phyloP scores from a whole-genome alignment of 2,797 vertebrate genomes.

The Sphaeramia orbicularis region DNA sequence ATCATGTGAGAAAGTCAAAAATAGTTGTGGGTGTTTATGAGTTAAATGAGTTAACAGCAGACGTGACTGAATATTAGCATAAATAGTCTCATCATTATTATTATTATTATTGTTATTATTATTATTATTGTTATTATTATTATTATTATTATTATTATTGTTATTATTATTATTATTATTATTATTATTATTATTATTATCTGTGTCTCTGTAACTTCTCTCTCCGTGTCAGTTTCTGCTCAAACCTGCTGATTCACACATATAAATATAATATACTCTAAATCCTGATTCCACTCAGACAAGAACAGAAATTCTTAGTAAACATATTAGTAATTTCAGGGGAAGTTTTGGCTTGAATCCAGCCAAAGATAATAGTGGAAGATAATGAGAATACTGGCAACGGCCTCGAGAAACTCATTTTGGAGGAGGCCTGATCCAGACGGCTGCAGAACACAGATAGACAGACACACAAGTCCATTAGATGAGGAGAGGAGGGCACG shows the following conservation, averaged over 20 bases:
- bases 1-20: too few relatives aligned
- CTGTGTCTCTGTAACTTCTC: too few relatives aligned
- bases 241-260: constrained; percentile 15
- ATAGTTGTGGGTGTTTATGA: too few relatives aligned
- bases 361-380: constrained; percentile 19
- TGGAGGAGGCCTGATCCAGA: constrained; percentile 38
- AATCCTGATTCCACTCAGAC: not conserved
- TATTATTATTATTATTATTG: too few relatives aligned
- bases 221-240: too few relatives aligned
- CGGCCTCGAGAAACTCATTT: constrained; percentile 56
- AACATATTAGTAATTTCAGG: constrained; percentile 35
- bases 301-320: constrained; percentile 10
- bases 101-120: too few relatives aligned
- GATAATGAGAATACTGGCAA: constrained; percentile 41
- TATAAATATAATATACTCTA: constrained; percentile 10
- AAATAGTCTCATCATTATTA: too few relatives aligned
- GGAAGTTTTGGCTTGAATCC: constrained; percentile 31
- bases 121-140: too few relatives aligned
- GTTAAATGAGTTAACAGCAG: too few relatives aligned
- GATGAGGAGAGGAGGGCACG: constrained; percentile 55
- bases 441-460: constrained; percentile 56
- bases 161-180: too few relatives aligned
- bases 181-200: too few relatives aligned
- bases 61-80: too few relatives aligned
- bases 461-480: constrained; percentile 50